Base-by-base conservation (phyloP, 2,888 invertebrate species). In the Deroplatys truncata region DNA sequence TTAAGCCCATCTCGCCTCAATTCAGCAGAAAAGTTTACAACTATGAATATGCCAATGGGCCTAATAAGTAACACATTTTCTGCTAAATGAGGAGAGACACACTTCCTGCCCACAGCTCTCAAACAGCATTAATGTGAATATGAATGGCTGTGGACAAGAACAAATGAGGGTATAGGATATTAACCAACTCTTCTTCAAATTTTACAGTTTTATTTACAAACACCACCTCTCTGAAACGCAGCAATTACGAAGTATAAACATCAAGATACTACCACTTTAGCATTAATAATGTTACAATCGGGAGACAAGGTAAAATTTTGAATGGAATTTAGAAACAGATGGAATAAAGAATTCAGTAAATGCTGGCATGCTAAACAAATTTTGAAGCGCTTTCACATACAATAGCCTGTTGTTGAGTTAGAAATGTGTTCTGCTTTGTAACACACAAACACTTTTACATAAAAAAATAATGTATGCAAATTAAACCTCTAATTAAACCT, bases 121-220 rank as follows among this genome's bases (percentile, higher is more conserved):
- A 31, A 84, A 84, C 88, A 88, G 84, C 8, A 28, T 56, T 56
- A 56, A 56, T 56, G 56, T 56, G 56, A 56, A 56, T 56, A 56
- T 56, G 56, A 56, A 85, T 7, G 20, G 15, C 28, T 49, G 82
- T 86, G 82, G 86, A 86, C 72, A 72, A 72, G 56, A 72, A 72
- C 43, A 72, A 25, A 20, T 84, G 85, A 28, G 15, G n/a, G 85
- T 35, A 35, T n/a, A 25, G 85, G 35, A 43, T 29, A 29, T 82
- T 83, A 20, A 29, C 43, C 84, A 84, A 89, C 84, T 86, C 87
- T 86, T n/a, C 31, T 89, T 89, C 88, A 88, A 72, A 86, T 92
- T 92, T 92, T 91, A 92, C 91, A 92, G 88, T 91, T 92, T 92
- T 92, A 92, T 92, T 92, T 92, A 92, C 92, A 92, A 92, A 92